Conservation (phyloP, 2,888 invertebrate genomes). For the Acanthococcus lagerstroemiae region DNA sequence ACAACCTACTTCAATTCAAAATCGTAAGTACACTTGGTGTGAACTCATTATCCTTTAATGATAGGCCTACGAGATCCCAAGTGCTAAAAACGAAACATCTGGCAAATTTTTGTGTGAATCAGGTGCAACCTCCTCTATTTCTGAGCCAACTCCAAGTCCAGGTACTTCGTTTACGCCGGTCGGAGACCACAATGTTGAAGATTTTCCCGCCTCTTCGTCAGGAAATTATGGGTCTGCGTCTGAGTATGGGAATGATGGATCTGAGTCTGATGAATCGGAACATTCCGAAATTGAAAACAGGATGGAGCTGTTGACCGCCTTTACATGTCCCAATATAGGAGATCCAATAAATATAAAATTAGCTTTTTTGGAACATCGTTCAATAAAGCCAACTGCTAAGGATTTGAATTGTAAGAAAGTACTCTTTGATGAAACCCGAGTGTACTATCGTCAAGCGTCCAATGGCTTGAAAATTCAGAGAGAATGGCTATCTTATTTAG, state of each 20-base stretch:
- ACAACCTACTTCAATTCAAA: not conserved
- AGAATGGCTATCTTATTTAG: not conserved
- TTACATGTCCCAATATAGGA: conserved; percentile 2
- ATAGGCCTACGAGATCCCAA: too few species aligned
- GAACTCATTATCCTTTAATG: too few species aligned
- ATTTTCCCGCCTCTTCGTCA: not conserved
- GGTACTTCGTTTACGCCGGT: not conserved
- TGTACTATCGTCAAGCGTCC: not conserved
- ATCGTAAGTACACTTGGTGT: not conserved
- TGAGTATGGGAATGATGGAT: too few species aligned
- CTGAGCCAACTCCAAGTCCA: not conserved
- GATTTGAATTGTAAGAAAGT: conserved; percentile 9
- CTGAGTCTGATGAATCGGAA: not conserved
- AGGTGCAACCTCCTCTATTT: not conserved
- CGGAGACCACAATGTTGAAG: not conserved
- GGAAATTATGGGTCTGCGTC: too few species aligned
- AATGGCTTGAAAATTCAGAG: not conserved
- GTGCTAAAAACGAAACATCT: not conserved
- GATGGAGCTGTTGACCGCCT: not conserved
- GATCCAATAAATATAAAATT: conserved; percentile 8
- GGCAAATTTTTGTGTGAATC: not conserved
- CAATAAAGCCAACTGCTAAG: conserved; percentile 9
- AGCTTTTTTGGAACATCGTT: conserved; percentile 12
- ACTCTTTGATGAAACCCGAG: conserved; percentile 1
- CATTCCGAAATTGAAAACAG: not conserved